Conservation (phyloP, 2,797 vertebrate genomes). For the Tachyglossus aculeatus region DNA sequence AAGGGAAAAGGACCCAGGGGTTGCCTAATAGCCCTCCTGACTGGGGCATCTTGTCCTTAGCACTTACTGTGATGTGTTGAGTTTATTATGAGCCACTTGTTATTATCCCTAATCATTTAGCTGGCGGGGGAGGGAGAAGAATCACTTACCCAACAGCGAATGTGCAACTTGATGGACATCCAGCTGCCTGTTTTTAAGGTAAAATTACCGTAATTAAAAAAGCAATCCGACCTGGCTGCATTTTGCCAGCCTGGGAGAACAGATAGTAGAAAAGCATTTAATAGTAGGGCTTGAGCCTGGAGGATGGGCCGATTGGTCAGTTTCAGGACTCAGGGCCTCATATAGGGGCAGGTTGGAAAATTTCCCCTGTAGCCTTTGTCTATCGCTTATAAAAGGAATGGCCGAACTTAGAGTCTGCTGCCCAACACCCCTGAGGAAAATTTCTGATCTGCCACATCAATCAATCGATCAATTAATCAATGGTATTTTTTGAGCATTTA, state of each 20-base stretch:
- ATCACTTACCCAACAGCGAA: conserved; percentile 55
- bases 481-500: no score
- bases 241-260: conserved; percentile 65
- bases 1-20: conserved; percentile 45
- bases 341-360: no score
- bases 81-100: conserved; percentile 69
- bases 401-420: no score
- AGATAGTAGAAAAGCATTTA: conserved; percentile 61
- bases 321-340: no score
- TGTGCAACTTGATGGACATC: conserved; percentile 69
- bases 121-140: conserved; percentile 67
- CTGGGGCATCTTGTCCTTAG: neutral
- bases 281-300: conserved; percentile 26
- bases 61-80: conserved; percentile 52
- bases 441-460: no score
- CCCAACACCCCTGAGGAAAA: no score
- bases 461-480: no score
- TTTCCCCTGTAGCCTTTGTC: no score
- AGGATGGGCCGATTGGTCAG: conserved; percentile 12
- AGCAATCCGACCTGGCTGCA: conserved; percentile 65
- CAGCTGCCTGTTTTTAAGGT: conserved; percentile 77
- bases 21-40: conserved; percentile 59
- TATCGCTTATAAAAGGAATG: no score
- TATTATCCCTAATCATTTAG: conserved; percentile 72
- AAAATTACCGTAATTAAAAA: conserved; percentile 84